Percentiles rank a stretch among this genome's conserved stretches.
These are phyloP conservation scores for Neosilurus mollespiculum DNA, from an alignment of 2,797 vertebrate genomes.

Conservation along the genomic window DNA sequence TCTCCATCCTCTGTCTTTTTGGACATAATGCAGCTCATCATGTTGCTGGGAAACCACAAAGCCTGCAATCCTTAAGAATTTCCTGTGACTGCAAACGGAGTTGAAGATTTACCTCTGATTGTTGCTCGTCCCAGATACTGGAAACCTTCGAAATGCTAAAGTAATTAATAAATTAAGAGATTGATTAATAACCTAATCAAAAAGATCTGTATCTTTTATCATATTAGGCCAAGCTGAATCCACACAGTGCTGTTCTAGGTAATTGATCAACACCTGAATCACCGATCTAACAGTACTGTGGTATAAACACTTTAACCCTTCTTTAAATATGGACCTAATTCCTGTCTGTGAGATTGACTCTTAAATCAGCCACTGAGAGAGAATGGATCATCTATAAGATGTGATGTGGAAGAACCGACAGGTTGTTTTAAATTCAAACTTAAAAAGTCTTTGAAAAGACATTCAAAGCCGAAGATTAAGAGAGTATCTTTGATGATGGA, in stretches of 20 bases:
- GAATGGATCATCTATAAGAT: conserved; percentile 17
- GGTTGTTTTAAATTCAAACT: conserved; percentile 36
- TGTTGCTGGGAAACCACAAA: neutral
- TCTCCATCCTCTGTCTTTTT: neutral
- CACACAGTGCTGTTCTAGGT: neutral
- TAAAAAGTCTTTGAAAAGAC: conserved; percentile 36
- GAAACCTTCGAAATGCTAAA: neutral
- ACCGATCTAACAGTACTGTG: too few species aligned
- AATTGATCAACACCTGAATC: neutral
- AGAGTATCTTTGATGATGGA: conserved; percentile 34
- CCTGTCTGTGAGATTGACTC: neutral
- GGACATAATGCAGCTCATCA: neutral
- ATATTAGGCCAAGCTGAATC: neutral
- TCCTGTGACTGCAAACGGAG: neutral
- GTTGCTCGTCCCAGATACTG: neutral
- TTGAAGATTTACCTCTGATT: neutral
- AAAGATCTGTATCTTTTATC: neutral
- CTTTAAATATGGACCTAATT: neutral
- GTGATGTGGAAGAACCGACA: conserved; percentile 4
- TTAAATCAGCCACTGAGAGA: conserved; percentile 13
- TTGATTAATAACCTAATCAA: too few species aligned
- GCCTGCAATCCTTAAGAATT: neutral
- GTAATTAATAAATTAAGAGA: neutral
- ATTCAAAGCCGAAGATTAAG: conserved; percentile 40
- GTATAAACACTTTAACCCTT: neutral